A percentile compares a stretch with the other conserved stretches of the same genome.
Evolutionary conservation across 64 coral and sea anemone genomes (phyloP).

Genomic region (Porites australiensis): DNA sequence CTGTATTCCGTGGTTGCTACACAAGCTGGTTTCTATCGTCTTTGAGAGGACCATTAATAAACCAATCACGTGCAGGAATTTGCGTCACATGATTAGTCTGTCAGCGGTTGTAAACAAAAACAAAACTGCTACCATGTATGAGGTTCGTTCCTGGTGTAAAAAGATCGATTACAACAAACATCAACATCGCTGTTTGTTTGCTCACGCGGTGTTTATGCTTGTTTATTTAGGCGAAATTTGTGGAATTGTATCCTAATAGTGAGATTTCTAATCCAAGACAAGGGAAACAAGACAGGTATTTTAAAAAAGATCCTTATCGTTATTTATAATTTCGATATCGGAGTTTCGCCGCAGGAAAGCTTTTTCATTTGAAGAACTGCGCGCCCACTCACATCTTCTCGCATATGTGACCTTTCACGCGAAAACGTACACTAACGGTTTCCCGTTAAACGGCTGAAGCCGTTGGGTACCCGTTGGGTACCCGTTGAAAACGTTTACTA

Average conservation of each 20-base stretch:
- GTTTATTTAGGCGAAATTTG: not conserved
- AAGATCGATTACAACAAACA: no score
- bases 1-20: slow-evolving; percentile 42
- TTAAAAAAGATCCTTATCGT: not conserved
- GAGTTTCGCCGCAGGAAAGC: not conserved
- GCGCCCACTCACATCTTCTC: not conserved
- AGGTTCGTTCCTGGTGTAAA: no score
- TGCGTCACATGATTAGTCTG: not conserved
- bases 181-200: no score
- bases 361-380: not conserved
- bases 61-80: not conserved
- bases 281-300: not conserved
- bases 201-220: no score
- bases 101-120: not conserved
- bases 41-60: not conserved
- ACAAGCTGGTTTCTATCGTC: slow-evolving; percentile 43
- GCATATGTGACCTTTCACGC: no score
- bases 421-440: no score
- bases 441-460: no score
- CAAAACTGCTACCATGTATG: not conserved
- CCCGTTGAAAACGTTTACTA: no score
- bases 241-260: not conserved
- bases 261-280: not conserved
- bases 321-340: not conserved
- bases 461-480: no score